Conservation (phyloP, 1,140 invertebrate genomes). For the Delia radicum region DNA sequence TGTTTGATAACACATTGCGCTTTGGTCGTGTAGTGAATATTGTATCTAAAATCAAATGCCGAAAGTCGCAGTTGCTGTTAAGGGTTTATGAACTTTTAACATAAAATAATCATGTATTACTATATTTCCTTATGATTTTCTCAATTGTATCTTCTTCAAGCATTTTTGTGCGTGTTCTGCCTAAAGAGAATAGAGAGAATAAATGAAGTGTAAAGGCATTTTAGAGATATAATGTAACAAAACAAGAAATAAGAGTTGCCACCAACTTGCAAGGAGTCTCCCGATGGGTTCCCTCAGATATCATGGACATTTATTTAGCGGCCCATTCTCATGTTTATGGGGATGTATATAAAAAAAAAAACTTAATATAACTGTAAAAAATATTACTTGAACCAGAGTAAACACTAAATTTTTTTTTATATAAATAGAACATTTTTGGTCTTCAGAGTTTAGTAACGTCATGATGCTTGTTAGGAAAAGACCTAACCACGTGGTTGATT, state of each 20-base stretch:
- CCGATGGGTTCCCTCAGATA: too few relatives aligned
- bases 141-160: neutral
- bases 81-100: conserved; percentile 16
- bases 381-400: too few relatives aligned
- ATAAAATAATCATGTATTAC: too few relatives aligned
- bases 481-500: too few relatives aligned
- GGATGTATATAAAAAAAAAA: too few relatives aligned
- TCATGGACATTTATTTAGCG: too few relatives aligned
- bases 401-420: too few relatives aligned
- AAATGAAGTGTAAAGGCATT: neutral
- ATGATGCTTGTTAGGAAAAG: too few relatives aligned
- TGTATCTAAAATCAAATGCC: conserved; percentile 4
- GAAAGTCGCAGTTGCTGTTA: neutral
- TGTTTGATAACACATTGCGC: neutral
- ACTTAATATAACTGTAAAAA: too few relatives aligned
- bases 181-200: neutral
- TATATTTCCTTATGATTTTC: neutral
- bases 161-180: neutral
- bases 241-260: neutral
- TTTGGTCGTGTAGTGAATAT: neutral
- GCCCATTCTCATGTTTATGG: too few relatives aligned
- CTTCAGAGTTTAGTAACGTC: too few relatives aligned
- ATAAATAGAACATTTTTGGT: too few relatives aligned
- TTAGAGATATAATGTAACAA: neutral
- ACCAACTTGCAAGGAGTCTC: neutral